These are phyloP conservation scores for Camponotus floridanus DNA, from an alignment of 1,140 invertebrate genomes.

Conservation along the genomic window DNA sequence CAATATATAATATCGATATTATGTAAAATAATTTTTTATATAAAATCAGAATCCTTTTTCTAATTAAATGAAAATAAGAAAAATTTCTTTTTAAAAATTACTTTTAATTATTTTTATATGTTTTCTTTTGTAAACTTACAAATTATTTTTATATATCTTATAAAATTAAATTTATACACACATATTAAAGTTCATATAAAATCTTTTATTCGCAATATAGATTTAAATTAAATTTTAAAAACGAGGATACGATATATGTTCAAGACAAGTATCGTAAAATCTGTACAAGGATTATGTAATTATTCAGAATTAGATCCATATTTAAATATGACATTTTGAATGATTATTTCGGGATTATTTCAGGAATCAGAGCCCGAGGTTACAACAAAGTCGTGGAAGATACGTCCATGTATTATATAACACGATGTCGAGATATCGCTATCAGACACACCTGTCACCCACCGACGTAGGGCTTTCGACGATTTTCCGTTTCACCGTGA, in stretches of 20 bases:
- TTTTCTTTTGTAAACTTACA: too few species aligned
- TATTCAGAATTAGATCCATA: not conserved
- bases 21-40: not conserved
- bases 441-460: constrained; percentile 64
- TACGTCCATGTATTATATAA: constrained; percentile 37
- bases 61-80: not conserved
- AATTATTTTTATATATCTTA: not conserved
- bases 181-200: not conserved
- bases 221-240: constrained; percentile 11
- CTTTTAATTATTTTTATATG: too few species aligned
- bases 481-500: constrained; percentile 53
- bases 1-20: not conserved
- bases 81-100: not conserved
- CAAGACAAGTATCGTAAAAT: not conserved
- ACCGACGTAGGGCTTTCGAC: constrained; percentile 40
- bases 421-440: constrained; percentile 55
- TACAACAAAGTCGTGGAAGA: not conserved
- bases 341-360: not conserved
- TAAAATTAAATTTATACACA: not conserved
- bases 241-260: not conserved
- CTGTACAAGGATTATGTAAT: not conserved
- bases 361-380: constrained; percentile 15
- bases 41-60: not conserved
- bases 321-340: constrained; percentile 10
- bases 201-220: not conserved